These are phyloP conservation scores for Hyperopisus bebe DNA, from an alignment of 2,113 vertebrate genomes.

Conservation along the genomic window DNA sequence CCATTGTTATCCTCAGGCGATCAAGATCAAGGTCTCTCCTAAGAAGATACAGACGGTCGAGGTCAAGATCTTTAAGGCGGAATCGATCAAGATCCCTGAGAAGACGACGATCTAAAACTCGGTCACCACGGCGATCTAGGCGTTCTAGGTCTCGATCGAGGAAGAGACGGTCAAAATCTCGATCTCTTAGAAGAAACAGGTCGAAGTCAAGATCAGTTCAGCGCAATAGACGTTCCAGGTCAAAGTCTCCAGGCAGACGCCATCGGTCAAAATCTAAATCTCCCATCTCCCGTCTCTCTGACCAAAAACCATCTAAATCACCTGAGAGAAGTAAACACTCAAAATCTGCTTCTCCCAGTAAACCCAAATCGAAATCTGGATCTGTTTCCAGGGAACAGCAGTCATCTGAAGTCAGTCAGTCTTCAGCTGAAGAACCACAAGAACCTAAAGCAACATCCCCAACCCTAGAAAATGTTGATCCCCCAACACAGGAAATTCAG, in stretches of 20 bases:
- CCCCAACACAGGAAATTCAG: constrained; percentile 7
- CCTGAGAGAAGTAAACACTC: constrained; percentile 47
- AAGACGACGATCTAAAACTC: constrained; percentile 44
- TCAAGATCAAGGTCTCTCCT: constrained; percentile 37
- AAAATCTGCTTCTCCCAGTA: constrained; percentile 43
- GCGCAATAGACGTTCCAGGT: constrained; percentile 20
- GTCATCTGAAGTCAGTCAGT: background rate
- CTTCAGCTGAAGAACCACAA: background rate
- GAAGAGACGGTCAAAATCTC: constrained; percentile 53
- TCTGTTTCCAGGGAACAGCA: background rate
- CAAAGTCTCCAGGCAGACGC: constrained; percentile 13
- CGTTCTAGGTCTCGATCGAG: constrained; percentile 25
- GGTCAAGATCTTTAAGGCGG: constrained; percentile 26
- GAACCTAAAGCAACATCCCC: background rate
- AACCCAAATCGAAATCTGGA: constrained; percentile 28
- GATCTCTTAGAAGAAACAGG: constrained; percentile 27
- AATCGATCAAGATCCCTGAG: constrained; percentile 50
- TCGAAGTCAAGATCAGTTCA: constrained; percentile 55
- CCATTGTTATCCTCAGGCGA: constrained; percentile 48
- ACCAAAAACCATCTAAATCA: constrained; percentile 35
- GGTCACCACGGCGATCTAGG: constrained; percentile 31
- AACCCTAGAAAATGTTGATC: background rate
- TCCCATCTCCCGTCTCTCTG: too few relatives aligned
- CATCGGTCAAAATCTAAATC: constrained; percentile 36
- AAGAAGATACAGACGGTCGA: constrained; percentile 32